These are phyloP conservation scores for Chymomyza amoena DNA, from an alignment of 2,888 invertebrate genomes.

Conservation along the genomic window DNA sequence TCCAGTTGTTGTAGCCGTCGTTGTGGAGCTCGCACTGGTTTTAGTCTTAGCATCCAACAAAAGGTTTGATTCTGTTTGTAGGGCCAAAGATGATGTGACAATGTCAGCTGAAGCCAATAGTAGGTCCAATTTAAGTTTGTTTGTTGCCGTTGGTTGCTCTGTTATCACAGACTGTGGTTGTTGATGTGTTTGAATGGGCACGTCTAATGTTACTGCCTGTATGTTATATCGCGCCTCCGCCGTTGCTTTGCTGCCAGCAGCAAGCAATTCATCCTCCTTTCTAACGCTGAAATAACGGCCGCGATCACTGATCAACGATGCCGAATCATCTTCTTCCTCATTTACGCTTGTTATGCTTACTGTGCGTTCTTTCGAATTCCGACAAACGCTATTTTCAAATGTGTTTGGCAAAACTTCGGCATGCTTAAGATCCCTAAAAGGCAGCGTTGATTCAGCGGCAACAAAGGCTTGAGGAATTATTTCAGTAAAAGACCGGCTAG, in stretches of 20 bases:
- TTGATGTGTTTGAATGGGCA: slow-evolving; percentile 49
- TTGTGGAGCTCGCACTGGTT: slow-evolving; percentile 1
- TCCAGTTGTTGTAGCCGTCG: neutral
- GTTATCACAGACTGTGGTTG: slow-evolving; percentile 78
- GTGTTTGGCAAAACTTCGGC: slow-evolving; percentile 13
- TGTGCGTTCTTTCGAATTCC: slow-evolving; percentile 70
- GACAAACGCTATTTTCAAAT: slow-evolving; percentile 40
- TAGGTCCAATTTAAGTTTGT: slow-evolving; percentile 71
- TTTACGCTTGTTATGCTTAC: slow-evolving; percentile 74
- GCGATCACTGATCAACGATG: slow-evolving; percentile 70
- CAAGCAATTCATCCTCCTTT: slow-evolving; percentile 75
- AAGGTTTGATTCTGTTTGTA: slow-evolving; percentile 35
- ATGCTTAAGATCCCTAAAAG: slow-evolving; percentile 39
- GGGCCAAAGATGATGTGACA: slow-evolving; percentile 54
- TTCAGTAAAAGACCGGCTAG: slow-evolving; percentile 13
- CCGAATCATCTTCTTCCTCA: slow-evolving; percentile 76
- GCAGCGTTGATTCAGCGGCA: slow-evolving; percentile 26
- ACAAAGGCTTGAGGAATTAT: neutral
- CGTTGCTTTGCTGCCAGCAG: slow-evolving; percentile 22
- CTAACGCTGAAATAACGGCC: slow-evolving; percentile 76
- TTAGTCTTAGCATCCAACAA: slow-evolving; percentile 9
- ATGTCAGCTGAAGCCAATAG: slow-evolving; percentile 74
- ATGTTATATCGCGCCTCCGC: neutral
- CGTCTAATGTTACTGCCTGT: slow-evolving; percentile 8
- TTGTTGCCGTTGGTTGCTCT: slow-evolving; percentile 78